A percentile compares a stretch with the other conserved stretches of the same genome.
Conservation (phyloP, 2,113 vertebrate genomes). For the Oncorhynchus mykiss region DNA sequence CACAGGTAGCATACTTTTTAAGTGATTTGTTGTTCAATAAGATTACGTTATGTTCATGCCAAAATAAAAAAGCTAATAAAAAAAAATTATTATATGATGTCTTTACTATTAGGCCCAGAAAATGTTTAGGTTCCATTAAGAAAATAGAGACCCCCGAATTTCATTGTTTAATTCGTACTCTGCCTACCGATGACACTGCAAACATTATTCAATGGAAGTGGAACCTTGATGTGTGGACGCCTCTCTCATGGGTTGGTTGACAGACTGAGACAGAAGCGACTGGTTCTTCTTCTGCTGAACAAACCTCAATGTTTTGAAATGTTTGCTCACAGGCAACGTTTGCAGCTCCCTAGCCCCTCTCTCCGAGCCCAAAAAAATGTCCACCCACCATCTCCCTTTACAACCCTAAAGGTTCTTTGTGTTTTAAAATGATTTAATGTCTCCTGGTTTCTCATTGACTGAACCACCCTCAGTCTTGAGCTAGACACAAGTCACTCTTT, state of each 20-base stretch:
- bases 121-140: slow-evolving; percentile 10
- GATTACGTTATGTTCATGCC: too few species aligned
- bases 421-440: slow-evolving; percentile 37
- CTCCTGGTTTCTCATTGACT: slow-evolving; percentile 42
- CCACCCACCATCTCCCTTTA: slow-evolving; percentile 13
- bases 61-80: too few species aligned
- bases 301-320: background rate
- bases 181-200: slow-evolving; percentile 22
- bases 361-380: background rate
- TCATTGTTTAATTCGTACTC: slow-evolving; percentile 34
- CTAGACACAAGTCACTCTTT: slow-evolving; percentile 30
- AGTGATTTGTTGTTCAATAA: too few species aligned
- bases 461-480: slow-evolving; percentile 10
- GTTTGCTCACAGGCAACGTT: slow-evolving; percentile 5
- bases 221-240: background rate
- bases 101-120: too few species aligned
- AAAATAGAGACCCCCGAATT: slow-evolving; percentile 28
- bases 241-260: background rate
- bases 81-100: too few species aligned
- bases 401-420: slow-evolving; percentile 26
- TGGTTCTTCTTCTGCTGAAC: background rate
- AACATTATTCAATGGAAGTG: slow-evolving; percentile 13
- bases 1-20: too few species aligned
- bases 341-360: background rate
- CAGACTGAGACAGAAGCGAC: background rate